These are phyloP conservation scores for Atethmia centrago DNA, from an alignment of 2,888 invertebrate genomes.

Conservation along the genomic window DNA sequence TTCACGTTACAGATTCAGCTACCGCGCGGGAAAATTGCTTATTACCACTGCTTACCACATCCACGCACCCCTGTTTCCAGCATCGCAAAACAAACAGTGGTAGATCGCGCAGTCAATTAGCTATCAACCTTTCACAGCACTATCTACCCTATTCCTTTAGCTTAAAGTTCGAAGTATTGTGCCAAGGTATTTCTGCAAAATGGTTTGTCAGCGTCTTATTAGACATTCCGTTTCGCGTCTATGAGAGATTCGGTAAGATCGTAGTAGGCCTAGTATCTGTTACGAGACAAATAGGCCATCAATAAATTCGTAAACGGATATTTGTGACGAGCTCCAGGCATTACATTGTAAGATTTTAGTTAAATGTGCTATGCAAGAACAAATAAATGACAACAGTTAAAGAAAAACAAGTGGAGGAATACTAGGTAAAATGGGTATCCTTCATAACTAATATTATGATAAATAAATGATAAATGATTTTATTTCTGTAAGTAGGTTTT, in stretches of 20 bases:
- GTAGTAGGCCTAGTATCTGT: conserved; percentile 33
- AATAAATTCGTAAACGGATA: conserved; percentile 25
- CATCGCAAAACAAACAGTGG: conserved; percentile 69
- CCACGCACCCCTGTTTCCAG: conserved; percentile 52
- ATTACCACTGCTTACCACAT: conserved; percentile 36
- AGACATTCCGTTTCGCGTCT: conserved; percentile 68
- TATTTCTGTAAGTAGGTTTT: too few relatives aligned
- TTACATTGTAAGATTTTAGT: not conserved
- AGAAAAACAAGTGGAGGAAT: too few relatives aligned
- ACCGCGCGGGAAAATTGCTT: too few relatives aligned
- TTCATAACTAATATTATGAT: too few relatives aligned
- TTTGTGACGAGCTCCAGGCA: not conserved
- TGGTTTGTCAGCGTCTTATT: conserved; percentile 71
- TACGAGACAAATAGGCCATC: conserved; percentile 21
- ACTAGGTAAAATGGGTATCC: too few relatives aligned
- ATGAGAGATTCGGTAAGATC: conserved; percentile 49
- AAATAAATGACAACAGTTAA: too few relatives aligned
- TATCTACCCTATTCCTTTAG: conserved; percentile 41
- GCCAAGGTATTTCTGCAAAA: conserved; percentile 46
- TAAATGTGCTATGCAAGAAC: too few relatives aligned
- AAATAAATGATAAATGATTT: too few relatives aligned
- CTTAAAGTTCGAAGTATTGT: conserved; percentile 54
- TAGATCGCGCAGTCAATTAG: conserved; percentile 71
- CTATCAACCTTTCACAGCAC: conserved; percentile 28
- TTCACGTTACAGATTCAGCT: too few relatives aligned